Evolutionary conservation across 1,140 invertebrate genomes (phyloP).

Genomic region (Sarcophaga peregrina): DNA sequence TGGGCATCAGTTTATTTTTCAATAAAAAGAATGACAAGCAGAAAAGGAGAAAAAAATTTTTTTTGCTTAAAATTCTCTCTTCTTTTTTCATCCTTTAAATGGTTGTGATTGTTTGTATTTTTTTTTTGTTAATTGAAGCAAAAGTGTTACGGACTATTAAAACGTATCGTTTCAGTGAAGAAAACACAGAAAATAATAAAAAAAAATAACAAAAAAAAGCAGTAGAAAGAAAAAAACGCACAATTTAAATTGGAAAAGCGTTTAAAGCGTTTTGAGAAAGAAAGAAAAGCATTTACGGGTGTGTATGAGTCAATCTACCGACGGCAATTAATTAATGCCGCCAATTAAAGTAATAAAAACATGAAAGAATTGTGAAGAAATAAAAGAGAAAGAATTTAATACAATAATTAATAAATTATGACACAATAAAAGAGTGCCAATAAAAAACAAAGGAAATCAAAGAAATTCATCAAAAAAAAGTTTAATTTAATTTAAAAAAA

Average conservation of each 20-base stretch:
- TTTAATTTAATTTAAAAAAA: too few species aligned
- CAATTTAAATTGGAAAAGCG: neutral
- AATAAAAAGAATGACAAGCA: neutral
- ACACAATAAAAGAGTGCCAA: too few species aligned
- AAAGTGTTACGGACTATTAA: neutral
- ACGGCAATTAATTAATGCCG: constrained; percentile 11
- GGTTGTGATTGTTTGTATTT: neutral
- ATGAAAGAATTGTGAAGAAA: neutral
- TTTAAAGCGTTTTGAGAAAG: too few species aligned
- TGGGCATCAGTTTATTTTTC: neutral
- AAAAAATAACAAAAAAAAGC: too few species aligned
- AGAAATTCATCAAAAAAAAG: too few species aligned
- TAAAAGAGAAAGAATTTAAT: too few species aligned
- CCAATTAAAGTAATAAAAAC: neutral
- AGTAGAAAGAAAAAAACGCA: neutral
- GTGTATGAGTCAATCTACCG: neutral
- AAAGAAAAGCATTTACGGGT: neutral
- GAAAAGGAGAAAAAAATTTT: too few species aligned
- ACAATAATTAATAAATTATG: too few species aligned
- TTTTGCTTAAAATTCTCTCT: too few species aligned
- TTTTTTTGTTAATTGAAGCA: neutral
- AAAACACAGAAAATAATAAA: too few species aligned
- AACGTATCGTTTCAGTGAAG: neutral
- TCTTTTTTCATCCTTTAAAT: too few species aligned
- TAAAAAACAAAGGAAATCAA: too few species aligned